phyloP scores from a whole-genome alignment of 2,888 invertebrate genomes.

The Orgyia antiqua region DNA sequence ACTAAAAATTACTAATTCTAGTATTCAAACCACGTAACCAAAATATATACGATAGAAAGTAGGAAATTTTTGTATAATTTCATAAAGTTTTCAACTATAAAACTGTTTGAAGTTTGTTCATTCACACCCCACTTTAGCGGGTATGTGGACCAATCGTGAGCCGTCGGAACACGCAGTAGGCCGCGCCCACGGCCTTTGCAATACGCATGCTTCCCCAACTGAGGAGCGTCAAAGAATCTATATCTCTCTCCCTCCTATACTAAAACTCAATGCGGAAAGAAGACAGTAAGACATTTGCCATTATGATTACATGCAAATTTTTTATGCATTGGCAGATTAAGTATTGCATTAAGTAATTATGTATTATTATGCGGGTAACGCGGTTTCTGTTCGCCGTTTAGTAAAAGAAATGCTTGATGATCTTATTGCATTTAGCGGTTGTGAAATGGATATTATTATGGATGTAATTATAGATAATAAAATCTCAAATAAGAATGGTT shows the following conservation, averaged over 20 bases:
- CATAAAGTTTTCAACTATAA: conserved; percentile 61
- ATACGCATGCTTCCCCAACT: conserved; percentile 66
- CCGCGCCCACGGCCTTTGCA: conserved; percentile 67
- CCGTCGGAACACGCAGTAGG: conserved; percentile 46
- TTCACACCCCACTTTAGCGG: conserved; percentile 56
- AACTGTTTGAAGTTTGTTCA: conserved; percentile 57
- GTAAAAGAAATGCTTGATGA: conserved; percentile 37
- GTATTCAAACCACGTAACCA: conserved; percentile 39
- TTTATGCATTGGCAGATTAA: conserved; percentile 71
- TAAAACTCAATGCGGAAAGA: conserved; percentile 26
- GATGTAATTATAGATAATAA: no score
- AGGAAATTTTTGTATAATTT: conserved; percentile 40
- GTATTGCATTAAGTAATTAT: conserved; percentile 68
- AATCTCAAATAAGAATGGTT: no score
- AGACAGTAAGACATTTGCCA: conserved; percentile 45
- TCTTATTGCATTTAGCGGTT: conserved; percentile 6
- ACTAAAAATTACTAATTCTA: conserved; percentile 13
- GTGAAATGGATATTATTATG: conserved; percentile 1
- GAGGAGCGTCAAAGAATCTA: conserved; percentile 36
- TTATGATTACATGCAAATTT: conserved; percentile 69
- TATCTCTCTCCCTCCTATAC: conserved; percentile 47
- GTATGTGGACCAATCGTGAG: conserved; percentile 51
- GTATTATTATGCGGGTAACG: conserved; percentile 56
- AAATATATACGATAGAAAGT: conserved; percentile 31
- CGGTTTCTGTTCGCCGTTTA: conserved; percentile 34